Conservation (phyloP, 1,140 invertebrate genomes). For the Parasteatoda tepidariorum region DNA sequence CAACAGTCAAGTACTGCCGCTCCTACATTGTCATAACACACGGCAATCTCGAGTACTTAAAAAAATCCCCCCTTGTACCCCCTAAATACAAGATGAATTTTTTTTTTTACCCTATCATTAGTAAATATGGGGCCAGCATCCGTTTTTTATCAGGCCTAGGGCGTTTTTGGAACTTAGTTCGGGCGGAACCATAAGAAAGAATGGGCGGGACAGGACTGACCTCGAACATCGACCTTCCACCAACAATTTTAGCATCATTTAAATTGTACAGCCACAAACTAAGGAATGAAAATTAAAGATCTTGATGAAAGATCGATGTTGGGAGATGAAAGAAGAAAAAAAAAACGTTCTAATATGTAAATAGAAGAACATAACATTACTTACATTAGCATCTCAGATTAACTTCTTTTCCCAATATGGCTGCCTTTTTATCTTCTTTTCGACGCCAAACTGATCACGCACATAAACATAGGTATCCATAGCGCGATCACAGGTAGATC, state of each 20-base stretch:
- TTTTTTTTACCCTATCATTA: constrained; percentile 27
- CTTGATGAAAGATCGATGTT: constrained; percentile 17
- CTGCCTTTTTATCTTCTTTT: neutral
- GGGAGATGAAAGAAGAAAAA: neutral
- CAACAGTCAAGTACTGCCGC: too few species aligned
- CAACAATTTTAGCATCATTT: constrained; percentile 21
- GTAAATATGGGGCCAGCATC: constrained; percentile 29
- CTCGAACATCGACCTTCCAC: constrained; percentile 20
- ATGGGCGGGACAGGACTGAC: constrained; percentile 26
- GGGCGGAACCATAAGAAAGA: constrained; percentile 46
- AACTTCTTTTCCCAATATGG: constrained; percentile 19
- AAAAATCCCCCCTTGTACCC: too few species aligned
- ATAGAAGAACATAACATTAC: constrained; percentile 47
- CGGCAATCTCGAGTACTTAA: too few species aligned
- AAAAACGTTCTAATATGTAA: constrained; percentile 13
- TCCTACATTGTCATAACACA: too few species aligned
- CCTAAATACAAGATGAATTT: neutral
- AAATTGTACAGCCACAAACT: constrained; percentile 17
- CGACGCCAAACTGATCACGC: neutral
- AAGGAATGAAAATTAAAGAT: neutral
- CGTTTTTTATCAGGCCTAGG: constrained; percentile 37
- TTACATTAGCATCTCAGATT: constrained; percentile 21
- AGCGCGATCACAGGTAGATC: neutral
- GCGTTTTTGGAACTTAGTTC: constrained; percentile 45
- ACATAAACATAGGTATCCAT: neutral